phyloP scores from a whole-genome alignment of 2,888 invertebrate genomes.

The Mylabris sibirica region DNA sequence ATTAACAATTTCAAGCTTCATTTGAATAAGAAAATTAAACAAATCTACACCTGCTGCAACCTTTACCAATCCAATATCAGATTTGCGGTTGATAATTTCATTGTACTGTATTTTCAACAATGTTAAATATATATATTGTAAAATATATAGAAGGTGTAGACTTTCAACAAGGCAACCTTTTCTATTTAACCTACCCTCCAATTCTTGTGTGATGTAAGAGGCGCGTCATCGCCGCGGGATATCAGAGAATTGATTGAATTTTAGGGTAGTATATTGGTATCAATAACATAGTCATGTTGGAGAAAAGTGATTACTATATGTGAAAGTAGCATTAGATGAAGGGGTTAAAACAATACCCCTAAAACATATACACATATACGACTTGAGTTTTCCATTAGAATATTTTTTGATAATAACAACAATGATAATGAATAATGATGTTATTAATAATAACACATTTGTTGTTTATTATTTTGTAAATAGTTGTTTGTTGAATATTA shows the following conservation, averaged over 20 bases:
- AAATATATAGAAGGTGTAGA: background rate
- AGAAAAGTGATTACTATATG: slow-evolving; percentile 36
- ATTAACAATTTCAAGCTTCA: background rate
- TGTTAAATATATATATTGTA: no score
- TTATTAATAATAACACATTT: background rate
- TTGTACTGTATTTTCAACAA: background rate
- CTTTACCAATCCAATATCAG: background rate
- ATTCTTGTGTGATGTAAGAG: slow-evolving; percentile 21
- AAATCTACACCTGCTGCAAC: background rate
- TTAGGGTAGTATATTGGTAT: slow-evolving; percentile 37
- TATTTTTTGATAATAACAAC: background rate
- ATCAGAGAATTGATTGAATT: slow-evolving; percentile 38
- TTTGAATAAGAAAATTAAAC: slow-evolving; percentile 8
- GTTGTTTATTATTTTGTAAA: background rate
- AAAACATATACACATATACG: background rate
- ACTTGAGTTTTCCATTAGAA: slow-evolving; percentile 7
- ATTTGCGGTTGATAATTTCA: slow-evolving; percentile 4
- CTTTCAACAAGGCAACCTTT: background rate
- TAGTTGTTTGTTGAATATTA: background rate
- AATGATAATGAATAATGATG: background rate
- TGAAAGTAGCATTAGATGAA: slow-evolving; percentile 22
- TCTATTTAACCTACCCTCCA: slow-evolving; percentile 29
- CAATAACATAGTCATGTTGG: slow-evolving; percentile 40
- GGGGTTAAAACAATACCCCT: background rate
- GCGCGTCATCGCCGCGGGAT: slow-evolving; percentile 36